These are phyloP conservation scores for Rhamnusium bicolor DNA, from an alignment of 2,888 invertebrate genomes.

Conservation along the genomic window DNA sequence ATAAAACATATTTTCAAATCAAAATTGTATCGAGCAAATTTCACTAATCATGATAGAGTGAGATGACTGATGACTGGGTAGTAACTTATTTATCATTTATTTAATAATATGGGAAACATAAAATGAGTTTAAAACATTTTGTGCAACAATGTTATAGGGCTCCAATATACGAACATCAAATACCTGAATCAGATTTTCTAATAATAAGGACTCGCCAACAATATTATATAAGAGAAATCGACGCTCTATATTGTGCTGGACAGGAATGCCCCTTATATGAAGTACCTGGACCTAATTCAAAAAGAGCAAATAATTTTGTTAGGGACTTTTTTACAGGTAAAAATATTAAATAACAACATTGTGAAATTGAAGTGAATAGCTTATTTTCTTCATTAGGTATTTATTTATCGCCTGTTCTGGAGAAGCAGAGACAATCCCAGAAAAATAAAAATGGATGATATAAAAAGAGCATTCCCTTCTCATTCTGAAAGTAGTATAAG, in stretches of 20 bases:
- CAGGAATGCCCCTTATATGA: slow-evolving; percentile 98
- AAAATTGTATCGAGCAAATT: too few relatives aligned
- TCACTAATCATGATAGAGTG: too few relatives aligned
- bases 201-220: slow-evolving; percentile 92
- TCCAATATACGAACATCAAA: slow-evolving; percentile 92
- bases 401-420: slow-evolving; percentile 98
- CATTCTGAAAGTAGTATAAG: slow-evolving; percentile 98
- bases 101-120: too few relatives aligned
- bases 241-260: slow-evolving; percentile 92
- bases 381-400: slow-evolving; percentile 78
- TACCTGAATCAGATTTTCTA: slow-evolving; percentile 88
- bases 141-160: slow-evolving; percentile 77
- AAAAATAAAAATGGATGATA: slow-evolving; percentile 98
- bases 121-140: too few relatives aligned
- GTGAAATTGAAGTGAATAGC: slow-evolving; percentile 16
- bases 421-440: slow-evolving; percentile 93
- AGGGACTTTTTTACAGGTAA: slow-evolving; percentile 96
- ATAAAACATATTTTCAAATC: too few relatives aligned
- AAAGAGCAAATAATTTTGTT: slow-evolving; percentile 97
- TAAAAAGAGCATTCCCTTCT: slow-evolving; percentile 96
- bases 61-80: too few relatives aligned
- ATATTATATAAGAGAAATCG: slow-evolving; percentile 92
- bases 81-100: too few relatives aligned
- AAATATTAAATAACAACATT: too few relatives aligned
- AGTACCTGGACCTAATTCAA: slow-evolving; percentile 99